phyloP scores from a whole-genome alignment of 2,113 vertebrate species.

The Copsychus sechellarum region DNA sequence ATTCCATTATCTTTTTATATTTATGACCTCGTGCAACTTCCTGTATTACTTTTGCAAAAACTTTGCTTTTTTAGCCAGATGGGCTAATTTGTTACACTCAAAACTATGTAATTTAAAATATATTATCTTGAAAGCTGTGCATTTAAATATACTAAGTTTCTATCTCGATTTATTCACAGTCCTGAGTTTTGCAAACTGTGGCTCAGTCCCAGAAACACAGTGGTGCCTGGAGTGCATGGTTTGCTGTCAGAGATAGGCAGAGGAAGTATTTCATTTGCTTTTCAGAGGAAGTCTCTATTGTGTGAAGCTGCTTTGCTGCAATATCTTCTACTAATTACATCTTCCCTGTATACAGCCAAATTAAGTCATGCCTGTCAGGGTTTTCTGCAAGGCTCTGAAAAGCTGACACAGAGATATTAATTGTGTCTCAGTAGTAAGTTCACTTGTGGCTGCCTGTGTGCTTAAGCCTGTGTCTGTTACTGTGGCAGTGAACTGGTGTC shows the following conservation, averaged over 20 bases:
- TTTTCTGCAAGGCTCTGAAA: not conserved
- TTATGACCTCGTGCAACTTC: not conserved
- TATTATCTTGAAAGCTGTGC: not conserved
- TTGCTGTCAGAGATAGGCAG: not conserved
- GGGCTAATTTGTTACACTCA: not conserved
- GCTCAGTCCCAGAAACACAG: not conserved
- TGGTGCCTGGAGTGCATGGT: not conserved
- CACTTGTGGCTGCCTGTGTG: not conserved
- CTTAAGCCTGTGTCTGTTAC: fast-evolving
- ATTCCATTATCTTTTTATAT: not conserved
- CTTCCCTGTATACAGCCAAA: not conserved
- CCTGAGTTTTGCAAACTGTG: not conserved
- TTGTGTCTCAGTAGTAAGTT: not conserved
- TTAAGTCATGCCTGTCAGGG: not conserved
- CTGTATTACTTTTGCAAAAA: not conserved
- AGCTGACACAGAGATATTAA: not conserved
- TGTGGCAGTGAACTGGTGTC: not conserved
- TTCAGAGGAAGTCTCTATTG: not conserved
- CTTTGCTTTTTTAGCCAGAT: not conserved
- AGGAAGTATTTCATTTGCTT: not conserved
- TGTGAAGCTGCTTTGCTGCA: not conserved
- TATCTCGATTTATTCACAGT: not conserved
- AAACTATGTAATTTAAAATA: not conserved
- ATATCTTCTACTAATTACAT: not conserved
- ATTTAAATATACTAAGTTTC: not conserved